These are phyloP conservation scores for Sinonovacula constricta DNA, from an alignment of 1,140 invertebrate species.

Conservation along the genomic window DNA sequence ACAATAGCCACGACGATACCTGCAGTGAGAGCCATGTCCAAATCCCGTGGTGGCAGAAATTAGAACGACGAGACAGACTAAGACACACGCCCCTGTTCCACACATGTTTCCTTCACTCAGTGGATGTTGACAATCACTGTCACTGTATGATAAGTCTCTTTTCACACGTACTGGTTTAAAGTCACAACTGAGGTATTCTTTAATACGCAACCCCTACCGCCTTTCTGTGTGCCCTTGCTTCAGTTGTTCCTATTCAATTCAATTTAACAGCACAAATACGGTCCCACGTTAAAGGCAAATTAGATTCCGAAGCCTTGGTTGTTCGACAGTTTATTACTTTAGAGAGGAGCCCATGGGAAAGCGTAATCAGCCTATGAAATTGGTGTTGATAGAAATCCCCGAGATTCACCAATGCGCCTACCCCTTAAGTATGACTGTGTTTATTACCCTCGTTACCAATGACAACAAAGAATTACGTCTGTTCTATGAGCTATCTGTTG, in stretches of 20 bases:
- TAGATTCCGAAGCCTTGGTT: slow-evolving; percentile 41
- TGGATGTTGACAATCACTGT: too few relatives aligned
- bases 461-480: slow-evolving; percentile 2
- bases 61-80: slow-evolving; percentile 10
- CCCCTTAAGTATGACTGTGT: not conserved
- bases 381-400: slow-evolving; percentile 28
- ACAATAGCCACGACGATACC: not conserved
- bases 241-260: slow-evolving; percentile 42
- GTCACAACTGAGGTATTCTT: slow-evolving; percentile 8
- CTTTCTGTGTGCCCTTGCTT: slow-evolving; percentile 14
- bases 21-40: slow-evolving; percentile 24
- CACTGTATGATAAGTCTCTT: not conserved
- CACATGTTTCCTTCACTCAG: slow-evolving; percentile 14
- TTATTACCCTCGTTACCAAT: not conserved
- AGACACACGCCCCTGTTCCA: not conserved
- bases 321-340: slow-evolving; percentile 32
- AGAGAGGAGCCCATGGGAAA: slow-evolving; percentile 28
- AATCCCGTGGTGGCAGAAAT: slow-evolving; percentile 27
- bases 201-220: not conserved
- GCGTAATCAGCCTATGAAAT: slow-evolving; percentile 22
- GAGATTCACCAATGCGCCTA: not conserved
- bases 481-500: too few relatives aligned
- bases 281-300: slow-evolving; percentile 41
- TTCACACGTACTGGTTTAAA: slow-evolving; percentile 9
- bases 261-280: slow-evolving; percentile 38